Percentiles rank a stretch among this genome's conserved stretches.
Conservation (phyloP, 2,113 vertebrate genomes). For the Limnothrissa miodon region DNA sequence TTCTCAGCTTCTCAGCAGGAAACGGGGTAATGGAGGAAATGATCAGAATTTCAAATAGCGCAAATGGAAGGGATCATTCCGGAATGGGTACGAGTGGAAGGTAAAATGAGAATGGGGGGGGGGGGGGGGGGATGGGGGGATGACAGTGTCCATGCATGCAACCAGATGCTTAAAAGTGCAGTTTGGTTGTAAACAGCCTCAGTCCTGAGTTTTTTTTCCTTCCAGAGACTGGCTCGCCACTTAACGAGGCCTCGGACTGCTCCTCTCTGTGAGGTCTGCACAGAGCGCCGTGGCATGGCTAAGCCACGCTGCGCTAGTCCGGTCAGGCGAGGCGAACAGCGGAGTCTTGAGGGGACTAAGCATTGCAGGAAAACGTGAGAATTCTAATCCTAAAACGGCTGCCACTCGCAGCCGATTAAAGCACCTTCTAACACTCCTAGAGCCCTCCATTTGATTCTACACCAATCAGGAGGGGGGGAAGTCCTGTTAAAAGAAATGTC, state of each 20-base stretch:
- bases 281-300: background rate
- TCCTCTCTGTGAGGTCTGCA: background rate
- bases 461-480: background rate
- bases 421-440: background rate
- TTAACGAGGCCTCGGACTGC: constrained; percentile 4
- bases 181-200: background rate
- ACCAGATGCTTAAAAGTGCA: background rate
- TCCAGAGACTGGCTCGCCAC: background rate
- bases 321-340: constrained; percentile 64
- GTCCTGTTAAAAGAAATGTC: background rate
- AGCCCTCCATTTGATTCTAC: background rate
- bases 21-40: background rate
- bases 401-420: background rate
- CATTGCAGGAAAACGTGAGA: constrained; percentile 72
- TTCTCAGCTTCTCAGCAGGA: background rate
- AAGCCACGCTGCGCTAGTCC: background rate
- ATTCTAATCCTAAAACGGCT: constrained; percentile 61
- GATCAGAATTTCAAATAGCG: background rate
- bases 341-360: constrained; percentile 73
- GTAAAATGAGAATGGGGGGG: background rate
- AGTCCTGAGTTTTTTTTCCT: background rate
- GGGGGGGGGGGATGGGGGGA: background rate
- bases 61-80: background rate
- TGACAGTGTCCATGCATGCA: background rate
- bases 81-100: too few relatives aligned